Conservation (phyloP, 2,797 vertebrate species). For the Acipenser ruthenus region DNA sequence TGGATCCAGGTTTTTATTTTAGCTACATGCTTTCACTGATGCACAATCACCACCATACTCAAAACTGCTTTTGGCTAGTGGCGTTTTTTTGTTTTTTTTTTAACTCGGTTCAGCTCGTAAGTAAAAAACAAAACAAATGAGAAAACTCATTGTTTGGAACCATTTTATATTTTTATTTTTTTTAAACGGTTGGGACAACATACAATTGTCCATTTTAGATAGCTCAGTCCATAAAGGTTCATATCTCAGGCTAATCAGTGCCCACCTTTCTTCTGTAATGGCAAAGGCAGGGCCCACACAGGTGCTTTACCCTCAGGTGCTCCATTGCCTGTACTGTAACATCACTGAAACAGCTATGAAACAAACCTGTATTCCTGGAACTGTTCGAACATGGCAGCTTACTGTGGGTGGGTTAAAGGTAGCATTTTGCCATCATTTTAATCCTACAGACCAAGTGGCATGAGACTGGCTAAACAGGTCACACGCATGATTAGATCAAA, state of each 20-base stretch:
- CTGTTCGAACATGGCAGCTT: neutral
- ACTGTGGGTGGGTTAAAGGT: neutral
- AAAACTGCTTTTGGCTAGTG: too few species aligned
- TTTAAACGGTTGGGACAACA: too few species aligned
- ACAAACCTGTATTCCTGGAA: neutral
- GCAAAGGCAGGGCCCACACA: conserved; percentile 4
- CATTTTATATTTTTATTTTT: too few species aligned
- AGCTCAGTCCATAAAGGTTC: conserved; percentile 2
- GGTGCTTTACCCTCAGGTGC: conserved; percentile 19
- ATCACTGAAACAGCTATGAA: conserved; percentile 3
- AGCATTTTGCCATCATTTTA: conserved; percentile 16
- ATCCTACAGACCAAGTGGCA: conserved; percentile 2
- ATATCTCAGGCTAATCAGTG: conserved; percentile 12
- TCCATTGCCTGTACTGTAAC: conserved; percentile 23
- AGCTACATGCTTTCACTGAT: too few species aligned
- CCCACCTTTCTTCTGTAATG: neutral
- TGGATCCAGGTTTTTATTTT: too few species aligned
- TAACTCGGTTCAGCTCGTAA: too few species aligned
- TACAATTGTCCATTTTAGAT: neutral
- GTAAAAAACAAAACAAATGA: too few species aligned
- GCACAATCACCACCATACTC: too few species aligned
- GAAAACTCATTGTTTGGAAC: too few species aligned
- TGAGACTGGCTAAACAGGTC: too few species aligned
- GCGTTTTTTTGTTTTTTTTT: too few species aligned
- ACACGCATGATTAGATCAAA: conserved; percentile 8